Conservation (phyloP, 2,113 vertebrate species). For the Trogon melanurus region DNA sequence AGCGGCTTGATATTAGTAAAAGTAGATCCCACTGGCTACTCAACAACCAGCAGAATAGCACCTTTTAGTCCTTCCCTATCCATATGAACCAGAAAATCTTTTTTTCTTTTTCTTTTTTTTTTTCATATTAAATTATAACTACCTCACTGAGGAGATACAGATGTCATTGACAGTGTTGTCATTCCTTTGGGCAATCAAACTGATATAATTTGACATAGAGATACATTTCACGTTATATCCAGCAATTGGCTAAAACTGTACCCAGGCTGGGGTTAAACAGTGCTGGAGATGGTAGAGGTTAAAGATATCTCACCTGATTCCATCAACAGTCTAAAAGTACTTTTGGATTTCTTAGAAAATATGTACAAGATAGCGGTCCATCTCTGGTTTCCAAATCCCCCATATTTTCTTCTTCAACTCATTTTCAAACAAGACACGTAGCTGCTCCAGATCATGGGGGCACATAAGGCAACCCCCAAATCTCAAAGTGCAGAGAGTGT, state of each 20-base stretch:
- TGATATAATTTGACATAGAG: background rate
- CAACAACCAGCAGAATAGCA: background rate
- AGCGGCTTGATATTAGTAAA: background rate
- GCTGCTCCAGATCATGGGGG: background rate
- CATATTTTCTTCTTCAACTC: background rate
- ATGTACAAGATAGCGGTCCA: fast-evolving
- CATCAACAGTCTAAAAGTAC: background rate
- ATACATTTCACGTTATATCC: background rate
- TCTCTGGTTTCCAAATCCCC: background rate
- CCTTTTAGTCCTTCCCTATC: background rate
- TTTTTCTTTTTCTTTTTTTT: background rate
- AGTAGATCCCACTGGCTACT: background rate
- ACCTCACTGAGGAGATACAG: background rate
- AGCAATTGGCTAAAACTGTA: background rate
- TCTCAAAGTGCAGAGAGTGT: background rate
- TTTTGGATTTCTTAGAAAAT: background rate
- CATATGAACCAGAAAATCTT: background rate
- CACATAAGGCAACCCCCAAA: background rate
- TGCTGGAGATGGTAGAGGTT: background rate
- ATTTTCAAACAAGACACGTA: background rate
- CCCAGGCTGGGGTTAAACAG: background rate
- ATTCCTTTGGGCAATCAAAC: background rate
- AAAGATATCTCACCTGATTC: background rate
- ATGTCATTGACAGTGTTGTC: background rate
- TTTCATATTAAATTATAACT: background rate